Evolutionary conservation across 1,140 invertebrate genomes (phyloP).

Genomic region (Aphaenogaster ashmeadi): DNA sequence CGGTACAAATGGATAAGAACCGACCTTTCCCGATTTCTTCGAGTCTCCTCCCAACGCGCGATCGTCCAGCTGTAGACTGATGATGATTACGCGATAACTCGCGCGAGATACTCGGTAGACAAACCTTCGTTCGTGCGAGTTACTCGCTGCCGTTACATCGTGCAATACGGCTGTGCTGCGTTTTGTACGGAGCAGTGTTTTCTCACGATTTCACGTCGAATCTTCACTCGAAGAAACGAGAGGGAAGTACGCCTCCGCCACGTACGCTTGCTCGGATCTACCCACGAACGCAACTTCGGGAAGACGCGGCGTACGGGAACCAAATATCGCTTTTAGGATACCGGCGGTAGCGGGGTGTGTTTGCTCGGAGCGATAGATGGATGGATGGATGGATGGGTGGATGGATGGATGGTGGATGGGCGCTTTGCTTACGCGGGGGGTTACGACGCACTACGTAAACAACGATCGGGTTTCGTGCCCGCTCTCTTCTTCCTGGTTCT

Average conservation of each 20-base stretch:
- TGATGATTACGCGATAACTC: constrained; percentile 3
- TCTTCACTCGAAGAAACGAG: constrained; percentile 6
- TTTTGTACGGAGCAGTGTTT: background rate
- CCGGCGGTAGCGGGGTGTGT: constrained; percentile 72
- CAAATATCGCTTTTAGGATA: constrained; percentile 70
- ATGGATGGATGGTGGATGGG: constrained; percentile 64
- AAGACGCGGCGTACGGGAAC: constrained; percentile 27
- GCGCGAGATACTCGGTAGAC: background rate
- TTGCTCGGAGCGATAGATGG: constrained; percentile 76
- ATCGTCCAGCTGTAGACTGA: background rate
- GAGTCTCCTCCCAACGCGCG: background rate
- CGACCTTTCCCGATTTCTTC: background rate
- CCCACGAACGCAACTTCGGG: background rate
- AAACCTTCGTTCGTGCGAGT: background rate
- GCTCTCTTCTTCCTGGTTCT: constrained; percentile 71
- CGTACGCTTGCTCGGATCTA: background rate
- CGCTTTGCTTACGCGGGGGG: constrained; percentile 83
- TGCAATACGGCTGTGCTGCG: background rate
- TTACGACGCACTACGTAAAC: constrained; percentile 83
- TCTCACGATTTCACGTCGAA: background rate
- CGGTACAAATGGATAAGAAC: constrained; percentile 64
- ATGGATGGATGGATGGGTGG: constrained; percentile 72
- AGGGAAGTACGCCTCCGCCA: background rate
- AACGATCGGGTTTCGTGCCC: constrained; percentile 83
- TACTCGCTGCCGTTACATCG: background rate